These are phyloP conservation scores for Selene dorsalis DNA, from an alignment of 2,797 vertebrate genomes.

Conservation along the genomic window DNA sequence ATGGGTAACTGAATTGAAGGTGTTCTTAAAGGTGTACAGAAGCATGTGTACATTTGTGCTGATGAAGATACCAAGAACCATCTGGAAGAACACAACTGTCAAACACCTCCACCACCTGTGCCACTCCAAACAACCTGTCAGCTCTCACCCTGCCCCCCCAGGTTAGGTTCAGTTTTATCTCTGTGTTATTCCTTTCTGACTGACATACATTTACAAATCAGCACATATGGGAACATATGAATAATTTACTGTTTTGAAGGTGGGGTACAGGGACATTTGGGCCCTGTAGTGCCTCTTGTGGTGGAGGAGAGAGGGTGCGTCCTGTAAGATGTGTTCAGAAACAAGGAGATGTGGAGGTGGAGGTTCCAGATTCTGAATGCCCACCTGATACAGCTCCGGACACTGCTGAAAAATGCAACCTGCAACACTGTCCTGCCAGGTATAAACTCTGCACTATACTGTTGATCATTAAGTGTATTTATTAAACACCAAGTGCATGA, in stretches of 20 bases:
- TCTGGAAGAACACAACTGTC: slow-evolving; percentile 83
- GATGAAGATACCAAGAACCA: slow-evolving; percentile 75
- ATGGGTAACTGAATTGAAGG: not conserved
- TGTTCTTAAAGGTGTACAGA: slow-evolving; percentile 81
- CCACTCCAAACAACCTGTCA: slow-evolving; percentile 79
- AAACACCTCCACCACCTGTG: slow-evolving; percentile 61
- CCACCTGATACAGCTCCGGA: slow-evolving; percentile 41
- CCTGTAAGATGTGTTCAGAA: slow-evolving; percentile 79
- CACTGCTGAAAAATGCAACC: slow-evolving; percentile 74
- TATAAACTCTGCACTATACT: slow-evolving; percentile 31
- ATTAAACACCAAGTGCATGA: not conserved
- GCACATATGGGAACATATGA: slow-evolving; percentile 12
- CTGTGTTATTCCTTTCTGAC: not conserved
- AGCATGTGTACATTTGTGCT: slow-evolving; percentile 82
- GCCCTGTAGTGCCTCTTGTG: slow-evolving; percentile 82
- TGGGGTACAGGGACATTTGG: slow-evolving; percentile 80
- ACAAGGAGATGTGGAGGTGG: slow-evolving; percentile 41
- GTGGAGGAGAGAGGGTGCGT: slow-evolving; percentile 78
- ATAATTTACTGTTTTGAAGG: slow-evolving; percentile 66
- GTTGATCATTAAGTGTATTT: not conserved
- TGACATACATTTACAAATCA: slow-evolving; percentile 7
- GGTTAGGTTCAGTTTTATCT: slow-evolving; percentile 72
- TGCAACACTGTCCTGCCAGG: slow-evolving; percentile 82
- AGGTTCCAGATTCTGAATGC: slow-evolving; percentile 67
- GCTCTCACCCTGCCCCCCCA: slow-evolving; percentile 84